Evolutionary conservation across 2,113 vertebrate genomes (phyloP).

Genomic region (Acanthisitta chloris): DNA sequence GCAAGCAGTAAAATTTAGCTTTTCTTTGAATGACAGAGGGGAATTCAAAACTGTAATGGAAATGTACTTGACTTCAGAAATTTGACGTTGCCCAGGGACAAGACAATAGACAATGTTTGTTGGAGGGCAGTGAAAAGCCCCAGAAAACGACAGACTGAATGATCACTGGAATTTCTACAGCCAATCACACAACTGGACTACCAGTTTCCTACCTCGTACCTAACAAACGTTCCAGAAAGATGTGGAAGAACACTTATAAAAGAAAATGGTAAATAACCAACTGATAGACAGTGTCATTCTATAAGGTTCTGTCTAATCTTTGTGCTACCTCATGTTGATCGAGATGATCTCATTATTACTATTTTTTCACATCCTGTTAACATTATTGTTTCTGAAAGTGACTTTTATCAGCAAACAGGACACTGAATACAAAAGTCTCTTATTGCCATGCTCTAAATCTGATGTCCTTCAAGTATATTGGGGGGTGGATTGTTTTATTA

Average conservation of each 20-base stretch:
- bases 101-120: background rate
- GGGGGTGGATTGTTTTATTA: background rate
- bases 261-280: background rate
- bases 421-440: background rate
- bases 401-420: background rate
- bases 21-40: background rate
- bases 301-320: background rate
- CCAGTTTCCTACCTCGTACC: background rate
- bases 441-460: background rate
- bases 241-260: background rate
- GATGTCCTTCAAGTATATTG: background rate
- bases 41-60: background rate
- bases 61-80: background rate
- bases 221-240: background rate
- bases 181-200: background rate
- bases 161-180: background rate
- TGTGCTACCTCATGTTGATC: background rate
- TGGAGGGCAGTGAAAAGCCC: background rate
- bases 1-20: background rate
- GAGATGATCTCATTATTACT: background rate
- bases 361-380: background rate
- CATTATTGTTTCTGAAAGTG: background rate
- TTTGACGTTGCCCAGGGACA: background rate
- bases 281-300: rapidly evolving
- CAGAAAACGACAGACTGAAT: background rate